phyloP scores from a whole-genome alignment of 1,140 invertebrate genomes.

The Saccostrea glomerata region DNA sequence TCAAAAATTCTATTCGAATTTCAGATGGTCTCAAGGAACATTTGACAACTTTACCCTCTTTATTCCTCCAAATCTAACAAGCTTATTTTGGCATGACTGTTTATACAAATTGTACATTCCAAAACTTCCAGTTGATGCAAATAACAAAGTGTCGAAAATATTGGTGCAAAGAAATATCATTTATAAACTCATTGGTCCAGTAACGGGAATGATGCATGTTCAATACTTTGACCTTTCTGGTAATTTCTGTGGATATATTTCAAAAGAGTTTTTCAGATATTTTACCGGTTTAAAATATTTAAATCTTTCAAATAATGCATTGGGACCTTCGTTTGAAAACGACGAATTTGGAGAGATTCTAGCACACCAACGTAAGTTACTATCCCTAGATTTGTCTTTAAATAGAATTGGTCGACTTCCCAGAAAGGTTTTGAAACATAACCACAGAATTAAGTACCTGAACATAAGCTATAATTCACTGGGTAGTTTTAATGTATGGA shows the following conservation, averaged over 20 bases:
- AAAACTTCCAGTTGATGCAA: background rate
- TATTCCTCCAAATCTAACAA: background rate
- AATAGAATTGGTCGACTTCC: constrained; percentile 8
- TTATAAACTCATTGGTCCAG: background rate
- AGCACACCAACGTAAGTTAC: background rate
- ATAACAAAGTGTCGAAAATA: background rate
- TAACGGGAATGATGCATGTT: background rate
- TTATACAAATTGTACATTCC: background rate
- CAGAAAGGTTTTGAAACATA: background rate
- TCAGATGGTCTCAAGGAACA: background rate
- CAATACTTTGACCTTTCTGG: background rate
- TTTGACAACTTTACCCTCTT: background rate
- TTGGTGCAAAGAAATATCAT: background rate
- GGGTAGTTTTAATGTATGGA: background rate
- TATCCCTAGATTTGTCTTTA: background rate
- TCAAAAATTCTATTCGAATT: too few species aligned
- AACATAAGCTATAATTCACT: constrained; percentile 3
- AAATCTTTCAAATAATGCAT: background rate
- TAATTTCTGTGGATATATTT: background rate
- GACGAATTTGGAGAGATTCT: background rate
- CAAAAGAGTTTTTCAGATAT: too few species aligned
- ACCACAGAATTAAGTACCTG: background rate
- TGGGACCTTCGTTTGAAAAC: background rate
- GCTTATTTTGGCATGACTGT: background rate
- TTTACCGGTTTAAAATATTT: too few species aligned